Evolutionary conservation across 1,140 invertebrate genomes (phyloP), one percentile per base, ranked within the genome.

Genomic region (Conus ventricosus): DNA sequence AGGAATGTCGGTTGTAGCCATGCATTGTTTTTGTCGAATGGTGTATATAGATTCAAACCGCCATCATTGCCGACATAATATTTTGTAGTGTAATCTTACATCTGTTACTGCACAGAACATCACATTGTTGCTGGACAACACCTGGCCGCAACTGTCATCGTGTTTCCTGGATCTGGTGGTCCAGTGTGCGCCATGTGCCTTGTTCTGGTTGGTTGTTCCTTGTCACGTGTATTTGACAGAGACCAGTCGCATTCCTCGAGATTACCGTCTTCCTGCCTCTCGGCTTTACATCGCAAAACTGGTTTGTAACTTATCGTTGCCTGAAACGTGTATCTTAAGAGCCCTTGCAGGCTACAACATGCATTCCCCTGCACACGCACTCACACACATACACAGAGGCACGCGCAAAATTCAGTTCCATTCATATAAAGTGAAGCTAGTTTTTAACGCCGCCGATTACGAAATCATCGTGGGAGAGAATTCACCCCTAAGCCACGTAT

Each of bases 131-230:
- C 55, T 88, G 23, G 27, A 88, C 25, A 84, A 84, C 39, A 84
- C 60, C 51, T 88, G 87, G 87, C 87, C 87, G 10, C 81, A 88
- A 11, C 81, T 88, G 80, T 84, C 87, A 25, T 5, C 80, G 71
- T 88, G 87, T 53, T 88, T 88, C 27, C 23, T 71, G n/a, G 55
- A 54, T 75, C 67, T 83, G 53, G 82, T 88, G 39, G 81, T 88
- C 23, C 71, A 51, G 63, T 88, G 87, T 25, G 81, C 67, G 10
- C 80, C 87, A 0, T 55, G 60, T 71, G 15, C 55, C 6, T n/a
- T 84, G 63, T 75, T 88, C 25, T 84, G 80, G 81, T 71, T 88
- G 80, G 57, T 27, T 39, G 8, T 84, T 13, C 81, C 87, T 25
- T 71, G 81, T 84, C 82, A 88, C 82, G 25, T 88, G 86, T 81